Base-by-base conservation (phyloP, 2,113 vertebrate species). In the Xiphophorus couchianus region DNA sequence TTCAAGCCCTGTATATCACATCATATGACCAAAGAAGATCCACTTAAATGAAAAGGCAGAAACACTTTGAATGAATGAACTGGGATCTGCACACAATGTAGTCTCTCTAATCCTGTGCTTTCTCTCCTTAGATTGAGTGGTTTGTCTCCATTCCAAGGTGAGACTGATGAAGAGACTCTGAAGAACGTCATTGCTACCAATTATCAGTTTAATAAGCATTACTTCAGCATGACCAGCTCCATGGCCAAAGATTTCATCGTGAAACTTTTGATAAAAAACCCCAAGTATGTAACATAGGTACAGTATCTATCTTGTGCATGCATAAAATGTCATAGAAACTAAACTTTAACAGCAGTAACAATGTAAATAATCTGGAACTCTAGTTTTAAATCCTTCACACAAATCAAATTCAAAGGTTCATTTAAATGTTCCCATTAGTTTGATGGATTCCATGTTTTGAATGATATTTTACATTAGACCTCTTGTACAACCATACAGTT, bases 161-260 rank as follows among this genome's bases (percentile, higher is more conserved):
- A 95, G 1, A 96, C 93, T 0, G 90, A 96, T 12, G 87, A 90
- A 13, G 94, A 95, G 78, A 95, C 95, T 3, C 91, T 96, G 37
- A 89, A 70, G 65, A 96, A 95, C 3, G 76, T 96, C 0, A 74
- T 95, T 3, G 84, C 86, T 0, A 77, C 95, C 28, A 86, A 83
- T 22, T 97, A 95, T 0, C 86, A 92, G 70, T 96, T 96, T 15
- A 88, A 94, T n/a, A 84, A 90, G 3, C 89, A 30, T 1, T 82
- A 82, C 81, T 96, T 96, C 81, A 90, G 89, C 76, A 88, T 82
- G 60, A 94, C 94, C 17, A 95, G 93, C 0, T 86, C 87, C 31
- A 86, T 93, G 91, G 95, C 94, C 67, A 96, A 95, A 89, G 95
- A 95, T 33, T 96, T 96, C 82, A 96, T 96, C 72, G 76, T 78